Conservation (phyloP, 2,888 invertebrate genomes). For the Rhagophthalmus giganteus region DNA sequence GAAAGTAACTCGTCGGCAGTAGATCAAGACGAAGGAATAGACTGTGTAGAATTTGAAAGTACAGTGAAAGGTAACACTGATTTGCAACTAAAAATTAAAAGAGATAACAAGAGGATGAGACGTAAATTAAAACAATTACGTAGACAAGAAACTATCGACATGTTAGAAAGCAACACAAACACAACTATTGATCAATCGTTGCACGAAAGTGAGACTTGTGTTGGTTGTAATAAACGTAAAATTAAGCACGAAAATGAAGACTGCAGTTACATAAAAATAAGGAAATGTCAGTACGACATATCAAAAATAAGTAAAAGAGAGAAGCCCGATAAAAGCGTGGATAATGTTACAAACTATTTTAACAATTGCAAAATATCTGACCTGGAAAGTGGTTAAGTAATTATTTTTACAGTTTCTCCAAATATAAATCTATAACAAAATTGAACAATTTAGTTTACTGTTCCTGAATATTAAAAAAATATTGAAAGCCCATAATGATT, state of each 20-base stretch:
- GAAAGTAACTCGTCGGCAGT: too few relatives aligned
- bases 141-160: background rate
- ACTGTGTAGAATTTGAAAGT: slow-evolving; percentile 11
- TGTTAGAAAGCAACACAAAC: background rate
- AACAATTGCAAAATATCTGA: slow-evolving; percentile 50
- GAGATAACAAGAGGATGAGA: slow-evolving; percentile 17
- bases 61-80: slow-evolving; percentile 6
- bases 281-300: slow-evolving; percentile 32
- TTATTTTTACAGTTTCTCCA: too few relatives aligned
- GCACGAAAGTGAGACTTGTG: slow-evolving; percentile 4
- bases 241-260: slow-evolving; percentile 36
- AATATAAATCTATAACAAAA: too few relatives aligned
- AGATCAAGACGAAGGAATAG: slow-evolving; percentile 36
- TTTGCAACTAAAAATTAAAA: slow-evolving; percentile 9
- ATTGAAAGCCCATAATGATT: too few relatives aligned
- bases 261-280: slow-evolving; percentile 36
- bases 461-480: too few relatives aligned
- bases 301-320: slow-evolving; percentile 31
- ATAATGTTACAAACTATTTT: slow-evolving; percentile 44
- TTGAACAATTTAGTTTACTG: too few relatives aligned
- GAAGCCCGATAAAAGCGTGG: slow-evolving; percentile 39
- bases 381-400: too few relatives aligned
- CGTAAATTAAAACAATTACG: slow-evolving; percentile 17
- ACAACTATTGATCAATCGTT: slow-evolving; percentile 36
- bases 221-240: slow-evolving; percentile 27